Evolutionary conservation across 2,888 invertebrate genomes (phyloP), one percentile per base, ranked within the genome.

Genomic region (Aphidius colemani): DNA sequence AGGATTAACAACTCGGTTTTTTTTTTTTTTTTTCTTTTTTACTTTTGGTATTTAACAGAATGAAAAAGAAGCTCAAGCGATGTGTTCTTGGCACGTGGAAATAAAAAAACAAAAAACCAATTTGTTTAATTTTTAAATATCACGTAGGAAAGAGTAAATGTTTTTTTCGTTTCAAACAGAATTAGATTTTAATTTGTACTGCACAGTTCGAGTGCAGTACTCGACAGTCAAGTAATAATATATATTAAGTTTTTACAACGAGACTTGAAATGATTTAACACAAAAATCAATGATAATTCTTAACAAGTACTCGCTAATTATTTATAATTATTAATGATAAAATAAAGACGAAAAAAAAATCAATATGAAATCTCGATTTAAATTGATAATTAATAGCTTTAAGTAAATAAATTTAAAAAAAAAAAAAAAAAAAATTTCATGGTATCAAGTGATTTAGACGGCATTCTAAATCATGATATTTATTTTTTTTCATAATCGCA

Each of bases 161-260:
- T 30, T 30, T 30, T 30, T 30, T 30, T 30, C 30, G 3, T 5
- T 30, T 30, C 3, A 46, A 13, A 13, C 2, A 30, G n/a, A 18
- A 18, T 13, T 58, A 48, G 50, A 57, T 53, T 64, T 66, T 71
- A 75, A 75, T 72, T 71, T 75, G 79, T 78, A 79, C 77, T 77
- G 72, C 78, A 77, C 77, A 67, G 64, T 68, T 70, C 66, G 78
- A 75, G 79, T 69, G 74, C n/a, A n/a, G 77, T 76, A 79, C 78
- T 77, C 75, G 72, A 79, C 57, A 77, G 67, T 69, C 67, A 39
- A 78, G 78, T 80, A 77, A 78, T 79, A 18, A 18, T 18, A 18
- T 80, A 80, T 79, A 75, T 79, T 79, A 66, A 70, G 72, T 70
- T 68, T 30, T 30, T 30, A 30, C 30, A 30, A 30, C 30, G 30